Evolutionary conservation across 2,888 invertebrate genomes (phyloP), one percentile per base, ranked within the genome.

Genomic region (Lottia scabra): DNA sequence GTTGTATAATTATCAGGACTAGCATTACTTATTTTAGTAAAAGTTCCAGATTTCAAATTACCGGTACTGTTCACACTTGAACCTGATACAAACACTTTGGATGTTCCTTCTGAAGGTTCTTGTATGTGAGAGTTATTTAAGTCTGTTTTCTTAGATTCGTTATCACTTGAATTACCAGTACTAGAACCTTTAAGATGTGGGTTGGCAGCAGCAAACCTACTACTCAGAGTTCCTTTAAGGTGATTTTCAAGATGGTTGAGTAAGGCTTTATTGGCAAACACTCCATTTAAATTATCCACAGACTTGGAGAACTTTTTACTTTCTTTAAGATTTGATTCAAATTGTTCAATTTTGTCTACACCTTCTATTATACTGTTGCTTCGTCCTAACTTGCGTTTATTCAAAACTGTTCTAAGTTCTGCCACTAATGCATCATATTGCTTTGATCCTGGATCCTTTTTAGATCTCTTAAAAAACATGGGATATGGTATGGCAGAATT

Each of bases 361-460:
- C 63, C 65, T 56, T 65, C 43, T 4, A 65, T 65, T 26, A 77
- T 73, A 45, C 75, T 75, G 44, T 71, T 67, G 3, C 65, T 65
- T 3, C 73, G 70, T 4, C 63, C 63, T 10, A 63, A 19, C 15
- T 77, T 75, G 10, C 83, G 76, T 62, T 82, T 81, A 63, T 79
- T 76, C 43, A 84, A 67, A n/a, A 84, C 85, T 16, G 77, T 71
- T 15, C 80, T 79, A 67, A 85, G 69, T 68, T 85, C 85, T 45
- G 78, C 80, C 8, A 85, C 79, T 16, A 85, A 70, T 13, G 78
- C 79, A 72, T 83, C 83, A 76, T 85, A 83, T 23, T 82, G 75
- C 71, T 83, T 83, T 19, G 84, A 84, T 23, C 84, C 85, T 8
- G 83, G 83, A 69, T 85, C 84, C 64, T 80, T 82, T 65, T 81